Percentiles rank a stretch among this genome's conserved stretches.
These are phyloP conservation scores for Bombus sibiricus DNA, from an alignment of 1,140 invertebrate species.

Conservation along the genomic window DNA sequence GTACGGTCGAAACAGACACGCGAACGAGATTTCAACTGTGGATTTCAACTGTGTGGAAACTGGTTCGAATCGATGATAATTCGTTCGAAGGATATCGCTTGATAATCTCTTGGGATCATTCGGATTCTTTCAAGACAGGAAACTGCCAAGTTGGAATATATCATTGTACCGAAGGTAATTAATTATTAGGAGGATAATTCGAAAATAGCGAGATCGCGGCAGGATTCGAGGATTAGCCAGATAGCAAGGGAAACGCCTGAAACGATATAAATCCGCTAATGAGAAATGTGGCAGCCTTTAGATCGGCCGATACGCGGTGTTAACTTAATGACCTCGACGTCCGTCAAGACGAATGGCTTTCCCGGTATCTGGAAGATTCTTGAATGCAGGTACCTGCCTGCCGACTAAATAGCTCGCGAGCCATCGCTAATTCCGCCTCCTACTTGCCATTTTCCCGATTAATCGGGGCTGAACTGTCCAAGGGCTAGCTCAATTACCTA, in stretches of 20 bases:
- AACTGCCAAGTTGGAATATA: background rate
- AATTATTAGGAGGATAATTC: slow-evolving; percentile 1
- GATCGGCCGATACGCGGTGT: slow-evolving; percentile 48
- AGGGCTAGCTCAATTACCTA: slow-evolving; percentile 19
- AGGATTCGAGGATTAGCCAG: slow-evolving; percentile 24
- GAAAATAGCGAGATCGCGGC: background rate
- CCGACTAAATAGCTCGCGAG: slow-evolving; percentile 57
- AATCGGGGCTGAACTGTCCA: slow-evolving; percentile 14
- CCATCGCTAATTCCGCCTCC: slow-evolving; percentile 50
- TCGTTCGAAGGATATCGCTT: background rate
- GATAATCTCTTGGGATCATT: background rate
- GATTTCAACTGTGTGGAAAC: too few species aligned
- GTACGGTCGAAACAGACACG: background rate
- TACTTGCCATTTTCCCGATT: slow-evolving; percentile 51
- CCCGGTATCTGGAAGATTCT: slow-evolving; percentile 43
- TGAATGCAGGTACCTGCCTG: slow-evolving; percentile 30
- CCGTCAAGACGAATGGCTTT: slow-evolving; percentile 52
- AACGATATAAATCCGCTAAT: slow-evolving; percentile 57
- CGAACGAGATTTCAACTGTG: background rate
- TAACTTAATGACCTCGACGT: slow-evolving; percentile 62
- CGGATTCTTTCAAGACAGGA: too few species aligned
- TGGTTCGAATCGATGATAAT: too few species aligned
- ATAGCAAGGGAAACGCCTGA: slow-evolving; percentile 16
- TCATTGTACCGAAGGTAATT: background rate
- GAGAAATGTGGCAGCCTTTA: slow-evolving; percentile 30